phyloP scores from a whole-genome alignment of 2,797 vertebrate species.

The Rousettus madagascariensis region DNA sequence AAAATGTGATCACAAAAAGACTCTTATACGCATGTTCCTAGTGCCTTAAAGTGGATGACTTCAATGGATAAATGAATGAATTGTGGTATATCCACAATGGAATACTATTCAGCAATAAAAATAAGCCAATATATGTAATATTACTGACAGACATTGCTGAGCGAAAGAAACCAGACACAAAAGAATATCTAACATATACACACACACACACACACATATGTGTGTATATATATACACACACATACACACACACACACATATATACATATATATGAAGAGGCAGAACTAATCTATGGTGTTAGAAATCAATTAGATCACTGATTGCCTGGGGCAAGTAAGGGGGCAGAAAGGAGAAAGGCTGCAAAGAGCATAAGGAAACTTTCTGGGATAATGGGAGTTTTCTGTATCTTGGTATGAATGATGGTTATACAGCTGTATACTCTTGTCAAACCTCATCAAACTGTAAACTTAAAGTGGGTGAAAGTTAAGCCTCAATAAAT shows the following conservation, averaged over 20 bases:
- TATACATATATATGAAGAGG: not conserved
- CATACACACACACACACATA: too few relatives aligned
- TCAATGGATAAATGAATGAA: not conserved
- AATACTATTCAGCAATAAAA: not conserved
- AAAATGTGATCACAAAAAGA: not conserved
- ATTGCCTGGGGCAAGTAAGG: not conserved
- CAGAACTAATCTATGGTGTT: not conserved
- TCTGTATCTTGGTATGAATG: not conserved
- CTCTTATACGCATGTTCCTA: not conserved
- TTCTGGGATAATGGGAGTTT: not conserved
- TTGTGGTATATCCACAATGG: not conserved
- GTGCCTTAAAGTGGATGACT: not conserved
- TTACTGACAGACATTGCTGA: not conserved
- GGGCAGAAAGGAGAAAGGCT: not conserved
- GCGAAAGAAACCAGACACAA: not conserved
- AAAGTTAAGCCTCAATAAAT: not conserved
- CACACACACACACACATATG: too few relatives aligned
- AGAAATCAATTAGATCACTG: not conserved
- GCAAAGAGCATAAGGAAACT: not conserved
- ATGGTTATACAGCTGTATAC: not conserved
- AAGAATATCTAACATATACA: not conserved
- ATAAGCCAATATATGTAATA: not conserved
- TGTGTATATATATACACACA: too few relatives aligned
- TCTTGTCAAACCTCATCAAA: not conserved
- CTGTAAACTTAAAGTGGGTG: not conserved